Conservation (phyloP, 2,888 invertebrate genomes). For the Agrochola litura region DNA sequence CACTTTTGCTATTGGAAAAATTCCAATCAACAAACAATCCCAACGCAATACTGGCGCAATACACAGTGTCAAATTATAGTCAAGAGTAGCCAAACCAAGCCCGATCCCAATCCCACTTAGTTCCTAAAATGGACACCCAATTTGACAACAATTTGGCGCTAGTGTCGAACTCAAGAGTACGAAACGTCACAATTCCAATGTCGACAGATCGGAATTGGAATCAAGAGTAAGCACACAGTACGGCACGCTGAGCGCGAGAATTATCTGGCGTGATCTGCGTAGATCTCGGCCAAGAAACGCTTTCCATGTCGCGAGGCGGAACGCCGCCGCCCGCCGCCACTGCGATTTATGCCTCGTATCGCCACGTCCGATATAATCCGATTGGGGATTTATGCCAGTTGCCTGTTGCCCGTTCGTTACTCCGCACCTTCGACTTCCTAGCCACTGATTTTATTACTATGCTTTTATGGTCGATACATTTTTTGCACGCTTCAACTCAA, state of each 20-base stretch:
- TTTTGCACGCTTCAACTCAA: constrained; percentile 58
- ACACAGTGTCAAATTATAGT: no score
- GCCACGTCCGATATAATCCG: constrained; percentile 74
- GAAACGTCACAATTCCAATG: no score
- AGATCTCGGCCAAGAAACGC: constrained; percentile 82
- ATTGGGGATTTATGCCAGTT: constrained; percentile 73
- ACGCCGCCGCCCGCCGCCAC: constrained; percentile 71
- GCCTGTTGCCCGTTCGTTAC: constrained; percentile 67
- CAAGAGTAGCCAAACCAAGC: no score
- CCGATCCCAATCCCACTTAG: no score
- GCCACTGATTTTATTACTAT: constrained; percentile 27
- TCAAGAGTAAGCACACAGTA: no score
- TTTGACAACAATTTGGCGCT: no score
- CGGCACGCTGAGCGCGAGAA: constrained; percentile 74
- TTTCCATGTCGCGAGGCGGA: constrained; percentile 86
- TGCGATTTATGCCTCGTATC: constrained; percentile 79
- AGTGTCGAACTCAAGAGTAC: no score
- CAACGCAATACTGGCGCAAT: no score
- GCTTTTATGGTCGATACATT: constrained; percentile 37
- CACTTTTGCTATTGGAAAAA: no score
- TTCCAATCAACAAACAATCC: no score
- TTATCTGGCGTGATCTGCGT: constrained; percentile 79
- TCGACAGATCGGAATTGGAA: no score
- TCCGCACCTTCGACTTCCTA: constrained; percentile 61
- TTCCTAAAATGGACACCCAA: no score